Conservation (phyloP, 1,140 invertebrate species). For the Bombus huntii region DNA sequence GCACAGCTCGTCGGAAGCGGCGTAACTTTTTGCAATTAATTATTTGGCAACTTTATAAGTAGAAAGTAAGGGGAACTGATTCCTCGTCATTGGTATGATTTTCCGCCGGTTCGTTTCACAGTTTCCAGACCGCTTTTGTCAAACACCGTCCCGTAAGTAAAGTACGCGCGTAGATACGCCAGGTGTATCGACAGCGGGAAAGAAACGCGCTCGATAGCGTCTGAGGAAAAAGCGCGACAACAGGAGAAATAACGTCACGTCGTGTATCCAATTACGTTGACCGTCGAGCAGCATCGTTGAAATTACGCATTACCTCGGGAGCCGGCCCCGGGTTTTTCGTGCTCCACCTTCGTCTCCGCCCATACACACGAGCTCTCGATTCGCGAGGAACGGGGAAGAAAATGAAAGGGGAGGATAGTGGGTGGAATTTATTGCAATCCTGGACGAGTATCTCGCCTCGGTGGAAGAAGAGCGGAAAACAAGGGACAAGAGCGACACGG, state of each 20-base stretch:
- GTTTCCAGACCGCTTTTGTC: not conserved
- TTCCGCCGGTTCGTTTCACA: not conserved
- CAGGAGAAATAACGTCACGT: constrained; percentile 69
- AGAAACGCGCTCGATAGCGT: not conserved
- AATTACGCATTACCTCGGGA: constrained; percentile 58
- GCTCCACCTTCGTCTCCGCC: constrained; percentile 13
- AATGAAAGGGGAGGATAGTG: constrained; percentile 42
- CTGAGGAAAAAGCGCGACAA: not conserved
- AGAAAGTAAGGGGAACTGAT: not conserved
- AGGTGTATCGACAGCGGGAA: not conserved
- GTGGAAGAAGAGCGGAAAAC: not conserved
- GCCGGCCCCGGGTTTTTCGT: not conserved
- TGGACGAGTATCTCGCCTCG: constrained; percentile 1
- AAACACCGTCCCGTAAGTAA: not conserved
- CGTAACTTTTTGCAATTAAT: not conserved
- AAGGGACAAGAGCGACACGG: not conserved
- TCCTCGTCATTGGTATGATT: not conserved
- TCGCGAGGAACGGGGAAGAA: constrained; percentile 45
- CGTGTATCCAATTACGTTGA: constrained; percentile 77
- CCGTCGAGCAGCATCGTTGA: constrained; percentile 56
- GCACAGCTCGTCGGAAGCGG: not conserved
- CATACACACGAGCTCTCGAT: constrained; percentile 38
- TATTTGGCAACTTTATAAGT: not conserved
- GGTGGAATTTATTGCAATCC: constrained; percentile 50
- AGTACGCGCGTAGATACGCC: not conserved